A percentile compares a stretch with the other conserved stretches of the same genome.
Conservation (phyloP, 2,888 invertebrate genomes). For the Acanthosoma haemorrhoidale region DNA sequence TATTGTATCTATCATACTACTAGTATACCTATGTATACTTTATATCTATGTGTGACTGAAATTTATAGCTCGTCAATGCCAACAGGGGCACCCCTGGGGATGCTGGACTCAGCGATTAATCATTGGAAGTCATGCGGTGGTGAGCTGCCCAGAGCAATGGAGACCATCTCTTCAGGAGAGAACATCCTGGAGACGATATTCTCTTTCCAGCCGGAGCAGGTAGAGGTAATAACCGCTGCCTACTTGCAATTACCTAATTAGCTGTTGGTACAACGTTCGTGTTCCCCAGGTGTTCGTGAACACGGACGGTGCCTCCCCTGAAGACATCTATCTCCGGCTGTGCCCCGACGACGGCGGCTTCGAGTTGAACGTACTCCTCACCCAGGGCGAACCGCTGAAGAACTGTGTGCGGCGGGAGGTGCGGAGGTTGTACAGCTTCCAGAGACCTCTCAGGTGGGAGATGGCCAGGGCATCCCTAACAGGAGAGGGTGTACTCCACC, state of each 20-base stretch:
- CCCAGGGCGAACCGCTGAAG: not conserved
- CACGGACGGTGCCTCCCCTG: not conserved
- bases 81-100: no score
- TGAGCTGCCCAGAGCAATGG: not conserved
- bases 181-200: conserved; percentile 17
- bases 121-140: not conserved
- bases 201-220: conserved; percentile 14
- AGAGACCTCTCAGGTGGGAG: not conserved
- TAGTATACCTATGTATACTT: no score
- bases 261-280: not conserved
- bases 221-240: not conserved
- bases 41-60: no score
- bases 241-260: no score
- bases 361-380: not conserved
- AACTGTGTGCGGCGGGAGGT: not conserved
- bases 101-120: not conserved
- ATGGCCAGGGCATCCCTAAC: not conserved
- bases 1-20: no score
- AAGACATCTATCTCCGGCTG: not conserved
- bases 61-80: no score
- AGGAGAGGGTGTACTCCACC: not conserved
- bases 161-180: not conserved
- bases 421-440: not conserved
- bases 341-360: conserved; percentile 13
- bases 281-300: conserved; percentile 8